Evolutionary conservation across 2,888 invertebrate species (phyloP).

Genomic region (Ecdyonurus torrentis): DNA sequence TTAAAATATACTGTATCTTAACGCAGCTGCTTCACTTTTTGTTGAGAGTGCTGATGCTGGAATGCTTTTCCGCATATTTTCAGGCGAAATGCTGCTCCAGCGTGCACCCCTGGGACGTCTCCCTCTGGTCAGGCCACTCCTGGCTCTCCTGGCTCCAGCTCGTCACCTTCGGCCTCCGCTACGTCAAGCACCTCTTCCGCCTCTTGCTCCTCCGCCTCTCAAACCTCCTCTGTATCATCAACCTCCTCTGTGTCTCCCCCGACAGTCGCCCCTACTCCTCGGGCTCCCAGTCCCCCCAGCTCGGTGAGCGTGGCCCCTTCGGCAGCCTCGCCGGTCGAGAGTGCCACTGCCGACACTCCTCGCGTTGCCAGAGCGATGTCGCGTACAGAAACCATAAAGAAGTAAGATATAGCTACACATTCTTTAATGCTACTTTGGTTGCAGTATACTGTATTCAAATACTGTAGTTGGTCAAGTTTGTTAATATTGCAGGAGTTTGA

Average conservation of each 20-base stretch:
- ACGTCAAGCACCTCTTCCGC: background rate
- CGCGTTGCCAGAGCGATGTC: background rate
- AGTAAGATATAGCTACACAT: no score
- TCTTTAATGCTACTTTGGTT: no score
- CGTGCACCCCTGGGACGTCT: background rate
- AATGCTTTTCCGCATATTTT: no score
- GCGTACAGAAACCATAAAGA: background rate
- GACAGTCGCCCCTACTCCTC: background rate
- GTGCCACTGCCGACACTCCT: background rate
- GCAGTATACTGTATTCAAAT: no score
- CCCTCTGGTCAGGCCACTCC: background rate
- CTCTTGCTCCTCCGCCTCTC: background rate
- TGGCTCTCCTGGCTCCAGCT: background rate
- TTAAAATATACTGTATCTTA: no score
- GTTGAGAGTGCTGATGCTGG: background rate
- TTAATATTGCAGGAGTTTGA: no score
- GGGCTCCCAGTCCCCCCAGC: background rate
- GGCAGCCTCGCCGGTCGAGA: background rate
- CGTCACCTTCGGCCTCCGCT: background rate
- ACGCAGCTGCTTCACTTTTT: no score
- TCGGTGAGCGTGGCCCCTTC: background rate
- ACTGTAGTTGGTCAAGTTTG: no score
- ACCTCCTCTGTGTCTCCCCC: background rate
- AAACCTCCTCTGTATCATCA: background rate
- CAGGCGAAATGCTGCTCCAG: background rate